Evolutionary conservation across 1,140 invertebrate species (phyloP).

Genomic region (Calliphora vicina): DNA sequence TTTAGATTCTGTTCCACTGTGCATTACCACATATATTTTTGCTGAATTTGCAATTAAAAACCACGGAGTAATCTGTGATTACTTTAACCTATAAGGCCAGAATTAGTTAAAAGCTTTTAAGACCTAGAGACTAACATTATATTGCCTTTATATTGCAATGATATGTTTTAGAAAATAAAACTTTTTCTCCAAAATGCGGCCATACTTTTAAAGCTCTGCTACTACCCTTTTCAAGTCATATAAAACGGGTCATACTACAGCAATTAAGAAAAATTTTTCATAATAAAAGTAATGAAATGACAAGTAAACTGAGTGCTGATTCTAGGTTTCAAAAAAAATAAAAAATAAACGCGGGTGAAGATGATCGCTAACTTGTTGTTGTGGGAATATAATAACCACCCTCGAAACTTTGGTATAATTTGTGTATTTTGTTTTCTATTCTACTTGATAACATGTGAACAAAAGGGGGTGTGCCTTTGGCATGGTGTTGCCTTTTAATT

Average conservation of each 20-base stretch:
- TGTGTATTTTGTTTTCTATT: not conserved
- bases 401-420: not conserved
- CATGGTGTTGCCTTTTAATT: conserved; percentile 11
- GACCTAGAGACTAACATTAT: too few species aligned
- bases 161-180: not conserved
- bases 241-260: not conserved
- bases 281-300: not conserved
- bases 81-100: too few species aligned
- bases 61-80: too few species aligned
- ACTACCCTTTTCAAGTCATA: not conserved
- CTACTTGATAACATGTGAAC: not conserved
- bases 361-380: not conserved
- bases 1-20: too few species aligned
- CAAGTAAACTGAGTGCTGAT: conserved; percentile 1
- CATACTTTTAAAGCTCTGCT: not conserved
- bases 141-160: too few species aligned
- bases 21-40: too few species aligned
- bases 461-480: not conserved
- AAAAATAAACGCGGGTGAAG: not conserved
- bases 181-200: not conserved
- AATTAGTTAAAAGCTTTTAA: too few species aligned
- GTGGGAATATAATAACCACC: not conserved
- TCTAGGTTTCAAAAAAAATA: not conserved
- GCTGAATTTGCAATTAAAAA: too few species aligned
- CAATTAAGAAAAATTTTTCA: not conserved